Evolutionary conservation across 2,888 invertebrate genomes (phyloP).

Genomic region (Clitarchus hookeri): DNA sequence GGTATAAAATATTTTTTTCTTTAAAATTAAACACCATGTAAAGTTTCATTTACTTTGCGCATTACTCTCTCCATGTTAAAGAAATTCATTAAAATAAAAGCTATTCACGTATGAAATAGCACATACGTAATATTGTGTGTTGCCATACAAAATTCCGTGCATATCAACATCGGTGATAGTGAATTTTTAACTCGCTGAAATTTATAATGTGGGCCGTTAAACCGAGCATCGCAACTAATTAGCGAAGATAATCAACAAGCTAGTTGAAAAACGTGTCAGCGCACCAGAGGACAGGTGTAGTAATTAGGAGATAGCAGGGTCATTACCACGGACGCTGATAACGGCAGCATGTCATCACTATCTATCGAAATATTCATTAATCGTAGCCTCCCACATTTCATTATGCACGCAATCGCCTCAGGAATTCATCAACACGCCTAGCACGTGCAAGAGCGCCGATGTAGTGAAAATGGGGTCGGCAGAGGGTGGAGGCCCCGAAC

Average conservation of each 20-base stretch:
- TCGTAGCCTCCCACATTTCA: background rate
- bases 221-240: too few relatives aligned
- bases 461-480: background rate
- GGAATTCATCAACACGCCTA: slow-evolving; percentile 14
- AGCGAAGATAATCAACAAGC: background rate
- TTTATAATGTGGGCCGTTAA: too few relatives aligned
- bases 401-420: background rate
- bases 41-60: too few relatives aligned
- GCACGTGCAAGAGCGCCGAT: background rate
- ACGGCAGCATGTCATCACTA: background rate
- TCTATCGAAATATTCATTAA: background rate
- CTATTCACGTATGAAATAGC: too few relatives aligned
- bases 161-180: too few relatives aligned
- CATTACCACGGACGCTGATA: background rate
- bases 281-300: background rate
- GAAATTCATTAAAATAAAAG: too few relatives aligned
- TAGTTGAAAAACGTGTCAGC: background rate
- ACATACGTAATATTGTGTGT: too few relatives aligned
- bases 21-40: too few relatives aligned
- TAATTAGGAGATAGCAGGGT: background rate
- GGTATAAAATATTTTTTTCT: too few relatives aligned
- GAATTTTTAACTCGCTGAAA: too few relatives aligned
- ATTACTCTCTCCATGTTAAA: too few relatives aligned
- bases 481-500: background rate
- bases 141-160: too few relatives aligned